These are phyloP conservation scores for Gavia stellata DNA, from an alignment of 2,113 vertebrate genomes.

Conservation along the genomic window DNA sequence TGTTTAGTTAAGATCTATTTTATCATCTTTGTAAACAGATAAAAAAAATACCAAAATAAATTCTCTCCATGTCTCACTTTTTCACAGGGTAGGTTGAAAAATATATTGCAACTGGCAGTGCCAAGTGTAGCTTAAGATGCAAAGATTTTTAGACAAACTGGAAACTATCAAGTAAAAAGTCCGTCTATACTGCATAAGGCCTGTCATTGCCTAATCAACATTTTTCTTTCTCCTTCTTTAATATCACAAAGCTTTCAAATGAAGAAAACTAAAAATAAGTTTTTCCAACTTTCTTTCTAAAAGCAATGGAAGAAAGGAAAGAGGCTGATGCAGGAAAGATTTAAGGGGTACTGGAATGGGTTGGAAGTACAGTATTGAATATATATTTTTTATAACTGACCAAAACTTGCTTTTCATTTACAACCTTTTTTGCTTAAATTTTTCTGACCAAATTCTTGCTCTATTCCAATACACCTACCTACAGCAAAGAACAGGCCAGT, in stretches of 20 bases:
- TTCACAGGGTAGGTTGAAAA: background rate
- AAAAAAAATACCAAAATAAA: background rate
- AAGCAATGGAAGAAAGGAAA: background rate
- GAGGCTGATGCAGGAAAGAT: background rate
- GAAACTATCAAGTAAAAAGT: background rate
- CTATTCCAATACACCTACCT: conserved; percentile 1
- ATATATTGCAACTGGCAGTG: background rate
- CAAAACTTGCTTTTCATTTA: background rate
- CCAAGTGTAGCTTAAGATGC: background rate
- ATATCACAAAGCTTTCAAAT: background rate
- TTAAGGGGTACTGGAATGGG: background rate
- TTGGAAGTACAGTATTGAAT: background rate
- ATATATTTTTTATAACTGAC: background rate
- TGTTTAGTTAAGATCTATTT: background rate
- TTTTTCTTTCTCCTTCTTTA: background rate
- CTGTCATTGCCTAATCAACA: background rate
- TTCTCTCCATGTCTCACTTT: background rate
- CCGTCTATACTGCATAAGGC: background rate
- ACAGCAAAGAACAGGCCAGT: conserved; percentile 11
- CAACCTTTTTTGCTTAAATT: background rate
- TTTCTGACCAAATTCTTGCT: conserved; percentile 22
- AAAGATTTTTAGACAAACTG: background rate
- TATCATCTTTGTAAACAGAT: background rate
- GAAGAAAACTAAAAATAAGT: background rate
- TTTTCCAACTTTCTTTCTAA: background rate